These are phyloP conservation scores for Batillaria attramentaria DNA, from an alignment of 1,140 invertebrate species.

Conservation along the genomic window DNA sequence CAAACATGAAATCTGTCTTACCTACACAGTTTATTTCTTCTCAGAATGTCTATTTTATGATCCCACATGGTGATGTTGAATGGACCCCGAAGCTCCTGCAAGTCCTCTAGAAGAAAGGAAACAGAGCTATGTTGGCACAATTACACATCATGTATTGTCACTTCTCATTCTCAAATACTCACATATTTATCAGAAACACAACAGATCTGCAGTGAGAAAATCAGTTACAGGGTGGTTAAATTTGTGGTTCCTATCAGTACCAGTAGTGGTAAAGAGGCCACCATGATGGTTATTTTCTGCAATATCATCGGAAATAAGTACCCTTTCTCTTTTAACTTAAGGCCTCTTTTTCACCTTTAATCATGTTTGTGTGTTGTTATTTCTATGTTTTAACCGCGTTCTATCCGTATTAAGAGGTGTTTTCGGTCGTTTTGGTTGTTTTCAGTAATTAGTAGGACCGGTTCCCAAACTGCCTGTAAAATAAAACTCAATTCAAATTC, in stretches of 20 bases:
- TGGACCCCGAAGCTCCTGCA: not conserved
- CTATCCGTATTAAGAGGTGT: too few species aligned
- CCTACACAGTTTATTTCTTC: constrained; percentile 15
- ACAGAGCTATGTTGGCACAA: not conserved
- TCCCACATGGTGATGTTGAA: constrained; percentile 17
- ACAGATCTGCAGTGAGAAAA: not conserved
- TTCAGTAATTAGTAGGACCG: too few species aligned
- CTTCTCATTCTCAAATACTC: not conserved
- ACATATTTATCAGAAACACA: not conserved
- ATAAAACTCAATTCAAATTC: not conserved
- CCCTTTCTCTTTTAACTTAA: not conserved
- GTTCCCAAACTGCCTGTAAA: not conserved
- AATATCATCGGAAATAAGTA: too few species aligned
- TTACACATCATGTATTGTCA: not conserved
- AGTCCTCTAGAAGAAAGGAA: constrained; percentile 30
- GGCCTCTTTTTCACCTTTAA: too few species aligned
- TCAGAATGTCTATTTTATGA: constrained; percentile 15
- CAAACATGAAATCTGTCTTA: not conserved
- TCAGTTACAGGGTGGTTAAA: not conserved
- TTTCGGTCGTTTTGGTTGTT: too few species aligned
- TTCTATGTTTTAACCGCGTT: too few species aligned
- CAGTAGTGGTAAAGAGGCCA: too few species aligned
- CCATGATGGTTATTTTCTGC: too few species aligned
- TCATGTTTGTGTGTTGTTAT: too few species aligned
- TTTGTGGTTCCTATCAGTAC: not conserved